phyloP scores from a whole-genome alignment of 2,888 invertebrate species.

The Drosophila formosana region DNA sequence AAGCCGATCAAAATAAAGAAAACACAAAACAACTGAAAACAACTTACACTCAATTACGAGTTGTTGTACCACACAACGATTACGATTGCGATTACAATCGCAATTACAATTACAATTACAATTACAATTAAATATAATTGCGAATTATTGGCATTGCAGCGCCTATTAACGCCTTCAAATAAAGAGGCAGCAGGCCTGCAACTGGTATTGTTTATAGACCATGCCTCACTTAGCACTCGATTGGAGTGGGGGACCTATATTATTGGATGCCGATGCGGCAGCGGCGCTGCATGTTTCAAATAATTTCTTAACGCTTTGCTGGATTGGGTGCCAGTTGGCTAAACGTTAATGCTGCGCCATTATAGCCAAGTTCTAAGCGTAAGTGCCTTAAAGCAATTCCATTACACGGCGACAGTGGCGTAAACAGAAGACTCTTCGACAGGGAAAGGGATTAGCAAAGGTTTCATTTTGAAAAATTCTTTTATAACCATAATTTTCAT shows the following conservation, averaged over 20 bases:
- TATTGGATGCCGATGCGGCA: constrained; percentile 68
- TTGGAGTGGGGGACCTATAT: constrained; percentile 34
- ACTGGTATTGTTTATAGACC: constrained; percentile 24
- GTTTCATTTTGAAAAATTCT: background rate
- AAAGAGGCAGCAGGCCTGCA: constrained; percentile 17
- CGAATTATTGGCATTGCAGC: constrained; percentile 78
- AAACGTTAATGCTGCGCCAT: constrained; percentile 68
- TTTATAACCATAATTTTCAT: no score
- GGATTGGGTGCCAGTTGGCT: constrained; percentile 68
- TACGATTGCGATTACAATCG: constrained; percentile 33
- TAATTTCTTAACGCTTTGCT: constrained; percentile 73
- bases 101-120: constrained; percentile 64
- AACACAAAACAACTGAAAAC: constrained; percentile 31
- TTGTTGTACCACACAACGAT: constrained; percentile 44
- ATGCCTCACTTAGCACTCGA: background rate
- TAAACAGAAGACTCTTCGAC: background rate
- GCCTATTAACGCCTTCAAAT: constrained; percentile 76
- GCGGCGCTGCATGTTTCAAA: constrained; percentile 75
- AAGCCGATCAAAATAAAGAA: constrained; percentile 40
- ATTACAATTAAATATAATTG: constrained; percentile 77
- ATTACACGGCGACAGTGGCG: constrained; percentile 45
- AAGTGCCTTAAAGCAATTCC: constrained; percentile 64
- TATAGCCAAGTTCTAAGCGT: constrained; percentile 58
- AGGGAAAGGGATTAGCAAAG: background rate
- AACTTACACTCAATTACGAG: constrained; percentile 56